phyloP scores from a whole-genome alignment of 2,797 vertebrate genomes.

The Morelia viridis region DNA sequence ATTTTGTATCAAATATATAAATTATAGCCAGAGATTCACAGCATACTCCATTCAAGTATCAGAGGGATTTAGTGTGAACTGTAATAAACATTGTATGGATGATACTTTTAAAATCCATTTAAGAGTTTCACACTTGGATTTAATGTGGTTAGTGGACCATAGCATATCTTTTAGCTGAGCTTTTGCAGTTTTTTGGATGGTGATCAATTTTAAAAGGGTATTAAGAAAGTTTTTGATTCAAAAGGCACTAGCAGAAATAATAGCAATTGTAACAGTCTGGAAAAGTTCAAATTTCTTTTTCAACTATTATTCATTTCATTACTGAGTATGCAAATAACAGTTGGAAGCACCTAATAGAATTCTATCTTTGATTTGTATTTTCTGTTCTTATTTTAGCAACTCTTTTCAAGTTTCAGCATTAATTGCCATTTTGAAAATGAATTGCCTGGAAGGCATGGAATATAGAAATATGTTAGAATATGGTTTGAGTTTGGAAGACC shows the following conservation, averaged over 20 bases:
- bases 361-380: background rate
- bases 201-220: slow-evolving; percentile 31
- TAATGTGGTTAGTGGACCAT: slow-evolving; percentile 12
- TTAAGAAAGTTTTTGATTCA: slow-evolving; percentile 24
- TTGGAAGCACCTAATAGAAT: background rate
- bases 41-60: slow-evolving; percentile 15
- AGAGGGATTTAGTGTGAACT: slow-evolving; percentile 35
- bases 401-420: background rate
- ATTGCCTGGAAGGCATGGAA: background rate
- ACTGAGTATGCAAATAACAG: background rate
- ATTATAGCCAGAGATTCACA: background rate
- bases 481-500: background rate
- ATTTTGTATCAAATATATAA: slow-evolving; percentile 39
- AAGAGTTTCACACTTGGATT: slow-evolving; percentile 27
- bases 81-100: slow-evolving; percentile 37
- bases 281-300: slow-evolving; percentile 15
- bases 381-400: background rate
- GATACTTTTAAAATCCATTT: slow-evolving; percentile 34
- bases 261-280: background rate
- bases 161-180: slow-evolving; percentile 27
- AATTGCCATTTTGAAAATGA: background rate
- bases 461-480: background rate
- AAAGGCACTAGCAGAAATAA: slow-evolving; percentile 24
- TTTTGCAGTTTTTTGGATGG: slow-evolving; percentile 24
- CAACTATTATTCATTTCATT: background rate